A percentile compares a stretch with the other conserved stretches of the same genome.
phyloP scores from a whole-genome alignment of 2,113 vertebrate species.

The Larimichthys polyactis region DNA sequence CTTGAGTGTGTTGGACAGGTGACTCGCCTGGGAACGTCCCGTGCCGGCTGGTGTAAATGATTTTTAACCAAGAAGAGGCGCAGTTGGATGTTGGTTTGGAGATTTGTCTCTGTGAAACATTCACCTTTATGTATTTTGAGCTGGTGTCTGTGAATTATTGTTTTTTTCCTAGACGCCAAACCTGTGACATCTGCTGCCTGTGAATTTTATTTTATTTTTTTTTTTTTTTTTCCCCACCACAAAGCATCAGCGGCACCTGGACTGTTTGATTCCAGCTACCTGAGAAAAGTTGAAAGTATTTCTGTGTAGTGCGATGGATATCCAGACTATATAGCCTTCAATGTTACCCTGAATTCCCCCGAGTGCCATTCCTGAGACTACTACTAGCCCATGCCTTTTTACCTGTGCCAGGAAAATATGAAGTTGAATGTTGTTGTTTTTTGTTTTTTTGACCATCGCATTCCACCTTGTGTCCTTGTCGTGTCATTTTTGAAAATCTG shows the following conservation, averaged over 20 bases:
- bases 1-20: conserved; percentile 41
- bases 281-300: conserved; percentile 55
- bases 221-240: background rate
- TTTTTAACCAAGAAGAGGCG: conserved; percentile 1
- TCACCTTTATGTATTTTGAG: conserved; percentile 19
- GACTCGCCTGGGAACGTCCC: conserved; percentile 7
- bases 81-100: conserved; percentile 29
- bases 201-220: background rate
- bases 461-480: conserved; percentile 61
- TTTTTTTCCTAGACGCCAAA: conserved; percentile 17
- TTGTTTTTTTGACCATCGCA: conserved; percentile 44
- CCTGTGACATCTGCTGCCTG: conserved; percentile 27
- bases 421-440: conserved; percentile 63
- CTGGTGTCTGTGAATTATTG: background rate
- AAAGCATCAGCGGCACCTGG: conserved; percentile 29
- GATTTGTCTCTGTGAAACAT: conserved; percentile 22
- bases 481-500: conserved; percentile 34
- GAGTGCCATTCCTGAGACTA: conserved; percentile 76
- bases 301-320: conserved; percentile 60
- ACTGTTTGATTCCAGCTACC: conserved; percentile 38
- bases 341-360: conserved; percentile 50
- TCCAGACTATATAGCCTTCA: conserved; percentile 72
- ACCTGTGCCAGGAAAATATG: conserved; percentile 76
- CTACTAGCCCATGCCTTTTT: conserved; percentile 75
- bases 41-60: conserved; percentile 9